Evolutionary conservation across 2,888 invertebrate genomes (phyloP), one percentile per base, ranked within the genome.

Genomic region (Idaea dimidiata): DNA sequence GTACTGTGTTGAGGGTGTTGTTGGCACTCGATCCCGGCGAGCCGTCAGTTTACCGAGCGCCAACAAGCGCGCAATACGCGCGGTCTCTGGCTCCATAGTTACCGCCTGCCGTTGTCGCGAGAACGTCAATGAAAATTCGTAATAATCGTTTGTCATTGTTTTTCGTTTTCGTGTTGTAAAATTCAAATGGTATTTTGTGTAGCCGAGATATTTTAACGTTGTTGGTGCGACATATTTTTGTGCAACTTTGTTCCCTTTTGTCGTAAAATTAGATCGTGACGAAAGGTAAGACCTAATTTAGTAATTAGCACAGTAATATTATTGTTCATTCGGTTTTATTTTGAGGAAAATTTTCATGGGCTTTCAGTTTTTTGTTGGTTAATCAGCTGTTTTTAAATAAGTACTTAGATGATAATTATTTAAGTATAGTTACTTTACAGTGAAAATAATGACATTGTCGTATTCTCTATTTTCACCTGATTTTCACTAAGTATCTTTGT

Each of bases 61-160:
- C 81, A 79, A 76, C 78, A 75, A 75, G 82, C 79, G 84, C 75
- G 74, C 78, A 78, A 74, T 77, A 83, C 77, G 84, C 80, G 84
- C 74, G 76, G 68, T 69, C 73, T 68, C 72, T 69, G 73, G 70
- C 63, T 68, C 64, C 62, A 67, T 66, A 68, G 71, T 66, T 24
- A 72, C 67, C 75, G 73, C 75, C 64, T 62, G 79, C 75, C 77
- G 79, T 79, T 79, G 43, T 10, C 80, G 80, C 78, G 74, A 72
- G 69, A 75, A 72, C 65, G 63, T 71, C 76, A 76, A 78, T 80
- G 81, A 78, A 82, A 80, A 80, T 81, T 80, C 80, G 68, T 75
- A 72, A 69, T 70, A 70, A 71, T 63, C 76, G 82, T 84, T 78
- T 84, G 82, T 81, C 80, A 80, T 80, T 80, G 81, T 65, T 71